phyloP scores from a whole-genome alignment of 1,140 invertebrate genomes.

The Eulimnadia texana region DNA sequence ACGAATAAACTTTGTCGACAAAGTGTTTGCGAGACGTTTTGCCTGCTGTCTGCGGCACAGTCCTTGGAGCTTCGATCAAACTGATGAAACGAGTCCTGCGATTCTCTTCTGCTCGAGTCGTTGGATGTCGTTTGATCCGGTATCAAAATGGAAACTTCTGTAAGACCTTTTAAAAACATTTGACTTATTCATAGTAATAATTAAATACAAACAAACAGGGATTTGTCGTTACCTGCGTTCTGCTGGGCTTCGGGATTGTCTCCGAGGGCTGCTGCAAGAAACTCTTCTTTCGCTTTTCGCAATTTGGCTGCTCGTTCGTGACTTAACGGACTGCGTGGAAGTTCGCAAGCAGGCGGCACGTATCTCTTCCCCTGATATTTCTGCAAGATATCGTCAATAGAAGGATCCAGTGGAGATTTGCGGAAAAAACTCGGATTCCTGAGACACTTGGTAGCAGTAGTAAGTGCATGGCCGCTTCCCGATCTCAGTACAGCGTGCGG shows the following conservation, averaged over 20 bases:
- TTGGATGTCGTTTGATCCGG: neutral
- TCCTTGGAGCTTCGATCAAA: no score
- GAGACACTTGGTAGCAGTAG: slow-evolving; percentile 11
- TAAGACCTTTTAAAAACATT: no score
- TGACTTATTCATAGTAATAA: no score
- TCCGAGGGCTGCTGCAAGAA: slow-evolving; percentile 28
- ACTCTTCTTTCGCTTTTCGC: slow-evolving; percentile 45
- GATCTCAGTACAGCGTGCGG: slow-evolving; percentile 17
- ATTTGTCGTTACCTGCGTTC: no score
- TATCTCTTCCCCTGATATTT: slow-evolving; percentile 12
- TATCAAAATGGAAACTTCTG: neutral
- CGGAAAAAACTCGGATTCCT: slow-evolving; percentile 13
- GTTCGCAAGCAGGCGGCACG: slow-evolving; percentile 1
- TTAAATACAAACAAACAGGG: no score
- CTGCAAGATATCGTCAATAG: slow-evolving; percentile 17
- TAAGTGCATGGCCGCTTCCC: slow-evolving; percentile 16
- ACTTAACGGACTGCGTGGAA: slow-evolving; percentile 12
- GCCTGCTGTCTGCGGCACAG: neutral
- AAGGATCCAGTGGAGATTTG: slow-evolving; percentile 17
- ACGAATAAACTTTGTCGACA: slow-evolving; percentile 50
- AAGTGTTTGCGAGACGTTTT: slow-evolving; percentile 27
- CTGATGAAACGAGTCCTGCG: neutral
- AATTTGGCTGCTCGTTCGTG: slow-evolving; percentile 35
- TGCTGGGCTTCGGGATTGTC: slow-evolving; percentile 1
- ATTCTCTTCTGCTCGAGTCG: neutral